These are phyloP conservation scores for Xanthorhoe designata DNA, from an alignment of 2,888 invertebrate species.

Conservation along the genomic window DNA sequence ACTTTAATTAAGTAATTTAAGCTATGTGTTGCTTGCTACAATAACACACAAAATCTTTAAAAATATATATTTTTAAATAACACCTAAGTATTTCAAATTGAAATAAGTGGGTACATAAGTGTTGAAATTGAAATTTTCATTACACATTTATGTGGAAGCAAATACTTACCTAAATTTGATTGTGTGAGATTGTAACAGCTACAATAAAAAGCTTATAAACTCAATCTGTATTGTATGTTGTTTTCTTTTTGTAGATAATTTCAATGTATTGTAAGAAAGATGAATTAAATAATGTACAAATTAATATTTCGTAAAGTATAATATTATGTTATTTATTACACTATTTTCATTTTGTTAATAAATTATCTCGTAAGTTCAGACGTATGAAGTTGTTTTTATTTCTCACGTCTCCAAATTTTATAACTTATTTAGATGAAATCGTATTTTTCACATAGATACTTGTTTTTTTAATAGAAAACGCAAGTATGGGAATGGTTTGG, in stretches of 20 bases:
- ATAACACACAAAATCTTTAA: constrained; percentile 15
- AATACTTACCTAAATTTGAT: neutral
- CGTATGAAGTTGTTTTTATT: constrained; percentile 39
- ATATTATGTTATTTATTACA: constrained; percentile 84
- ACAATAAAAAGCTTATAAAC: constrained; percentile 54
- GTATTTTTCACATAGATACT: too few species aligned
- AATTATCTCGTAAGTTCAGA: constrained; percentile 74
- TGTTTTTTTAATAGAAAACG: too few species aligned
- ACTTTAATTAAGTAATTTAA: constrained; percentile 38
- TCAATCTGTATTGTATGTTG: constrained; percentile 73
- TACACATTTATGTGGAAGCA: neutral
- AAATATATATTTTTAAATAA: neutral
- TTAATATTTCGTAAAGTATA: constrained; percentile 79
- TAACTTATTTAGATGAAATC: too few species aligned
- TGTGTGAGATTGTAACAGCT: constrained; percentile 51
- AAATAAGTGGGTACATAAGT: too few species aligned
- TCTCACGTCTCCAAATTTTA: neutral
- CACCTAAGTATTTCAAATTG: too few species aligned
- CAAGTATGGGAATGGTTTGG: too few species aligned
- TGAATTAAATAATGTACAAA: constrained; percentile 83
- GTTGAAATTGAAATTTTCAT: too few species aligned
- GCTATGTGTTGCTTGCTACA: constrained; percentile 36
- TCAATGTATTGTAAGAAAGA: constrained; percentile 68
- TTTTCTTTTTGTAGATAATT: constrained; percentile 74
- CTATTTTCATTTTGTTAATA: constrained; percentile 81